A percentile compares a stretch with the other conserved stretches of the same genome.
phyloP scores from a whole-genome alignment of 2,888 invertebrate species.

The Euspilapteryx auroguttella region DNA sequence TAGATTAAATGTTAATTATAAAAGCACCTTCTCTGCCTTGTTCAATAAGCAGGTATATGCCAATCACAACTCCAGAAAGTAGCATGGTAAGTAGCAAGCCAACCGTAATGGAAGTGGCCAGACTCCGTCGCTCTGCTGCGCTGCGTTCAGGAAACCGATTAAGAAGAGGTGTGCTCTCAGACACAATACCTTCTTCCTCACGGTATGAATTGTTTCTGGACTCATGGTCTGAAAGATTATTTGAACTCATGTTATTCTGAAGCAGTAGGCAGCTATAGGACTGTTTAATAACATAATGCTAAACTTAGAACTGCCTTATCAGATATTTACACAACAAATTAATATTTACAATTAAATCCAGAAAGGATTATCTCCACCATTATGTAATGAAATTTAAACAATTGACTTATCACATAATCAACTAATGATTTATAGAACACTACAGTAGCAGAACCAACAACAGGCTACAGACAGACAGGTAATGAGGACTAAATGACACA shows the following conservation, averaged over 20 bases:
- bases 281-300: too few relatives aligned
- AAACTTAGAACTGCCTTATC: too few relatives aligned
- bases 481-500: too few relatives aligned
- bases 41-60: conserved; percentile 32
- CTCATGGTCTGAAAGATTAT: conserved; percentile 29
- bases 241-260: too few relatives aligned
- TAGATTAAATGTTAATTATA: too few relatives aligned
- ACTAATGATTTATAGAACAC: too few relatives aligned
- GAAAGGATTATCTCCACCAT: conserved; percentile 13
- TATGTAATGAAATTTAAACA: too few relatives aligned
- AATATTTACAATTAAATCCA: conserved; percentile 10
- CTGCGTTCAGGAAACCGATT: conserved; percentile 15
- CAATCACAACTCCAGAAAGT: conserved; percentile 28
- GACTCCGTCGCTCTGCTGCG: conserved; percentile 8
- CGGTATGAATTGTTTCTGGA: conserved; percentile 21
- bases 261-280: too few relatives aligned
- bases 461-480: too few relatives aligned
- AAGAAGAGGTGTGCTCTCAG: conserved; percentile 27
- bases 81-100: conserved; percentile 22
- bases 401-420: too few relatives aligned
- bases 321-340: too few relatives aligned
- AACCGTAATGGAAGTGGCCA: conserved; percentile 17
- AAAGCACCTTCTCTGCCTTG: conserved; percentile 28
- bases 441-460: too few relatives aligned
- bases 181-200: conserved; percentile 12